These are phyloP conservation scores for Sphaerophoria rueppellii DNA, from an alignment of 2,888 invertebrate species.

Conservation along the genomic window DNA sequence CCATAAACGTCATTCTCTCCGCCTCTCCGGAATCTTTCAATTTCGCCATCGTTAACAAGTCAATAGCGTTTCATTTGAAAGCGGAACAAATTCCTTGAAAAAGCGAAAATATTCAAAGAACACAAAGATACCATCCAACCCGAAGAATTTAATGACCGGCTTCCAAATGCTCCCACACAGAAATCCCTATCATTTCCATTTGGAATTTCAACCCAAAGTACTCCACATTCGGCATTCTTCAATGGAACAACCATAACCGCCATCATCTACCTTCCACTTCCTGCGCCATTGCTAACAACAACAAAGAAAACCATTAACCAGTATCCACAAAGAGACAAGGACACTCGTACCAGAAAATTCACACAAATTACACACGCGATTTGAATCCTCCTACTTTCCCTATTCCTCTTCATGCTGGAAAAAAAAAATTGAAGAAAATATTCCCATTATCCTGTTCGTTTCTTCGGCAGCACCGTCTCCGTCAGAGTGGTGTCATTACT, in stretches of 20 bases:
- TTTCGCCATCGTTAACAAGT: background rate
- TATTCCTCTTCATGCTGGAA: background rate
- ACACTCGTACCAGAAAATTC: constrained; percentile 35
- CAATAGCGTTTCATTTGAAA: background rate
- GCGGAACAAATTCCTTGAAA: background rate
- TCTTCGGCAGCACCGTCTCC: constrained; percentile 16
- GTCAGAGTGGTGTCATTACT: constrained; percentile 61
- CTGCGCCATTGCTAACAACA: background rate
- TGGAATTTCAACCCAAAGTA: background rate
- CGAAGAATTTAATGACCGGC: constrained; percentile 19
- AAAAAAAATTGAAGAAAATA: constrained; percentile 21
- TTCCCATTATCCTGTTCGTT: constrained; percentile 63
- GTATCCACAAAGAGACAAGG: constrained; percentile 29
- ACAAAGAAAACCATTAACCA: constrained; percentile 17
- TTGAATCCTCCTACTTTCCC: constrained; percentile 51
- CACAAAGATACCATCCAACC: background rate
- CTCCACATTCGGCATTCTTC: no score
- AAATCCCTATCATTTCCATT: constrained; percentile 1
- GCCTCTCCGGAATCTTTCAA: background rate
- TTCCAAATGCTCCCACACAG: constrained; percentile 19
- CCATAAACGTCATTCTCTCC: no score
- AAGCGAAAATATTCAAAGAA: constrained; percentile 22
- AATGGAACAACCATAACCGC: background rate
- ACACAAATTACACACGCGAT: constrained; percentile 66
- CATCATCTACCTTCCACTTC: background rate